phyloP scores from a whole-genome alignment of 2,888 invertebrate genomes.

The Corythucha ciliata region DNA sequence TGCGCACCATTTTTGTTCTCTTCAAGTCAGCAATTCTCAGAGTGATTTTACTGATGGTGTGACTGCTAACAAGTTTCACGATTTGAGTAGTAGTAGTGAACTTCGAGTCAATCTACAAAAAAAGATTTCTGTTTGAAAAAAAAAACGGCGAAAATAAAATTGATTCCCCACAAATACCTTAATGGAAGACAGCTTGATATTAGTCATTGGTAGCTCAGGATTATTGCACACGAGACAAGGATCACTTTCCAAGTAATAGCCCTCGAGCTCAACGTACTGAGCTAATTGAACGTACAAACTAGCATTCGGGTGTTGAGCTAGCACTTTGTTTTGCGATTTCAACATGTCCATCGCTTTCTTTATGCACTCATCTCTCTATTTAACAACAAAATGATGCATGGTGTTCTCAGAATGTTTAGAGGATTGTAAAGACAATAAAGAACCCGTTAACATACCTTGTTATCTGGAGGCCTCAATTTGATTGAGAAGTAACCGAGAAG shows the following conservation, averaged over 20 bases:
- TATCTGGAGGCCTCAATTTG: slow-evolving; percentile 58
- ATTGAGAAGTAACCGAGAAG: slow-evolving; percentile 89
- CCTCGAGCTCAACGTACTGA: slow-evolving; percentile 90
- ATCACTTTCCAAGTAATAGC: slow-evolving; percentile 92
- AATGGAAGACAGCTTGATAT: slow-evolving; percentile 84
- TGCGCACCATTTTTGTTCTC: slow-evolving; percentile 92
- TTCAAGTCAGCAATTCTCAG: slow-evolving; percentile 91
- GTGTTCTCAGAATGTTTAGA: not conserved
- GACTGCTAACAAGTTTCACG: slow-evolving; percentile 88
- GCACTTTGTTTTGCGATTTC: slow-evolving; percentile 76
- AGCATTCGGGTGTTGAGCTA: slow-evolving; percentile 88
- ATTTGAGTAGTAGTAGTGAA: slow-evolving; percentile 98
- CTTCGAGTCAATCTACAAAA: slow-evolving; percentile 76
- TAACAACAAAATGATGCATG: not conserved
- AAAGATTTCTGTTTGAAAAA: not conserved
- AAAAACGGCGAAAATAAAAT: too few relatives aligned
- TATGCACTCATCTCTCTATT: slow-evolving; percentile 61
- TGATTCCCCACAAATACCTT: too few relatives aligned
- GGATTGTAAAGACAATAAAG: not conserved
- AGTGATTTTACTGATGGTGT: slow-evolving; percentile 88
- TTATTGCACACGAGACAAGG: slow-evolving; percentile 97
- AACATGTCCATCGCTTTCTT: slow-evolving; percentile 78
- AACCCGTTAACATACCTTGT: slow-evolving; percentile 44
- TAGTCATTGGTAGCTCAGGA: slow-evolving; percentile 85
- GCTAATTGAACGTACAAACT: slow-evolving; percentile 84